These are phyloP conservation scores for Sebastolobus alascanus DNA, from an alignment of 2,797 vertebrate genomes.

Conservation along the genomic window DNA sequence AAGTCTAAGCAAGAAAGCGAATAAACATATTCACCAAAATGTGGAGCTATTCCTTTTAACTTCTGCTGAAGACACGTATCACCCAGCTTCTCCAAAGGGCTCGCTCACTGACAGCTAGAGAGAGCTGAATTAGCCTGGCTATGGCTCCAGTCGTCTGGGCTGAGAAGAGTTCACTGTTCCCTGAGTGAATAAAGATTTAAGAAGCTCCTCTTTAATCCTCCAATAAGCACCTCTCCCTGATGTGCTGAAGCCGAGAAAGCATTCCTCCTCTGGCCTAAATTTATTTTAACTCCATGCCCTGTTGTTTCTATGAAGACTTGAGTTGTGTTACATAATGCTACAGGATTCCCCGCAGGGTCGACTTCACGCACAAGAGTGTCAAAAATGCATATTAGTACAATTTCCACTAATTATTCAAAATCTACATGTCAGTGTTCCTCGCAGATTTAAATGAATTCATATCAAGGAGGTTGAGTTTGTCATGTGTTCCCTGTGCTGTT, in stretches of 20 bases:
- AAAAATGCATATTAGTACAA: constrained; percentile 5
- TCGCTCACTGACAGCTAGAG: neutral
- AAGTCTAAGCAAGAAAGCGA: neutral
- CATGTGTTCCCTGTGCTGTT: neutral
- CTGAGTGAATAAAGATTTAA: constrained; percentile 31
- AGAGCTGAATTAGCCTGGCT: constrained; percentile 1
- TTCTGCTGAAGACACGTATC: neutral
- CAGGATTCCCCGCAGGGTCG: constrained; percentile 33
- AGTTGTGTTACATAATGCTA: constrained; percentile 43
- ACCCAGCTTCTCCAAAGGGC: neutral
- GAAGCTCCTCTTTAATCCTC: constrained; percentile 43
- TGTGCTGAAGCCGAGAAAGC: constrained; percentile 27
- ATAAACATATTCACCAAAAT: neutral
- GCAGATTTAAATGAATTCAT: neutral
- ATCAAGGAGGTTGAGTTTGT: neutral
- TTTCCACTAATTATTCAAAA: constrained; percentile 16
- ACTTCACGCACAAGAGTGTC: constrained; percentile 8
- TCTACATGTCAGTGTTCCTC: neutral
- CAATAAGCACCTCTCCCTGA: constrained; percentile 28
- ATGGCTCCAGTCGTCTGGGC: neutral
- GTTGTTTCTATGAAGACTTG: constrained; percentile 31
- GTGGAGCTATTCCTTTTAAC: neutral
- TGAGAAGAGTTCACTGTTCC: constrained; percentile 33
- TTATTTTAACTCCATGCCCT: constrained; percentile 6
- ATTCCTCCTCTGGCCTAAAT: constrained; percentile 42